Base-by-base conservation (phyloP, 2,113 vertebrate genomes). In the Mesitornis unicolor region DNA sequence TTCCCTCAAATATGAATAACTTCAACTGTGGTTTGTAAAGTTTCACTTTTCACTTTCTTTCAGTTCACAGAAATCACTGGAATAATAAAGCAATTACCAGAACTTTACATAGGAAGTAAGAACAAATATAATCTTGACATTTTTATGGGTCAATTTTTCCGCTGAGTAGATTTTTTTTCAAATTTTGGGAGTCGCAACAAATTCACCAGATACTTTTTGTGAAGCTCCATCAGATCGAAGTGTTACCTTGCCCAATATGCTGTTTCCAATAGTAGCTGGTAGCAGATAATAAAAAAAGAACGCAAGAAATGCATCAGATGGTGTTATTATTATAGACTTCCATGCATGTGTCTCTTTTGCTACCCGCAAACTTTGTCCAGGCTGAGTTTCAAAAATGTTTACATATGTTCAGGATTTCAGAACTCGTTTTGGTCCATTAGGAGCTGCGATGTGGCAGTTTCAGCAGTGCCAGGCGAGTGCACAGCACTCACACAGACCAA, bases 391-490 rank as follows among this genome's bases (percentile, higher is more conserved):
- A 36, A 56, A 87, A 42, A 10, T 4, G 4, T 79, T 89, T 82
- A 60, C 48, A 11, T 18, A n/a, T 6, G 43, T 4, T 76, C 56
- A 90, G 65, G 70, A 76, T 67, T 70, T 70, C 60, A 70, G 69
- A 75, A 63, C 43, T 73, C 1, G 1, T 76, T 78, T 84, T 61
- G 43, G 82, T 18, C 65, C 77, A n/a, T 63, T 19, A 63, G 11
- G 42, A 89, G 87, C 25, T 0, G 38, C 59, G 90, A 31, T 2
- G 54, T 2, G 38, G 71, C n/a, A 40, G 59, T 18, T 85, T 33
- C 54, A 51, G 47, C 31, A 21, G 57, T 1, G 19, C 47, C 1
- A 4, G 53, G 43, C 1, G 19, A 51, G 74, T 0, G 22, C 74
- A 9, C 78, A 70, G 63, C 40, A 8, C 63, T 51, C 0, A 3